phyloP scores from a whole-genome alignment of 2,113 vertebrate species.

The Corythaixoides concolor region DNA sequence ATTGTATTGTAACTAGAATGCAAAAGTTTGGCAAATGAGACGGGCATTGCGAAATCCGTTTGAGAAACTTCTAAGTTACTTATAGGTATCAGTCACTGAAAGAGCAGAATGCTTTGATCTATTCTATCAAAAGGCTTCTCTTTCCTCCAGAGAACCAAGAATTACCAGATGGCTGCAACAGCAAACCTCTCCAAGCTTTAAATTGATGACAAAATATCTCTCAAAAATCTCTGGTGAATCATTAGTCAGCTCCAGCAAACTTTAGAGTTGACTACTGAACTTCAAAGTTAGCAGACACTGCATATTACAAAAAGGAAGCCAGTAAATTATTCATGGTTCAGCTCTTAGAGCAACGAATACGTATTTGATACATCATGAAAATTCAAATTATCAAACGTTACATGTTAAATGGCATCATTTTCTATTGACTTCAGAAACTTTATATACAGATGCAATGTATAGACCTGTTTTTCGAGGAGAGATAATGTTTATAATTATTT shows the following conservation, averaged over 20 bases:
- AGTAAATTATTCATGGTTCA: slow-evolving; percentile 23
- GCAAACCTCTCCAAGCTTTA: slow-evolving; percentile 30
- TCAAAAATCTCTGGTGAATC: slow-evolving; percentile 50
- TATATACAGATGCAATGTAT: background rate
- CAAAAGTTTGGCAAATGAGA: background rate
- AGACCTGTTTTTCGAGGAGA: background rate
- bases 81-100: slow-evolving; percentile 14
- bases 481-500: background rate
- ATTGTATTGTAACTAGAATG: background rate
- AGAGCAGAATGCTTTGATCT: slow-evolving; percentile 52
- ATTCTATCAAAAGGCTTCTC: slow-evolving; percentile 53
- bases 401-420: background rate
- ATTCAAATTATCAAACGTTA: background rate
- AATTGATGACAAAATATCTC: slow-evolving; percentile 13
- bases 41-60: background rate
- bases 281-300: slow-evolving; percentile 30
- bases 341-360: background rate
- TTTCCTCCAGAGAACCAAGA: slow-evolving; percentile 51
- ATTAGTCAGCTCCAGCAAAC: slow-evolving; percentile 44
- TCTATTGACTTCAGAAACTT: background rate
- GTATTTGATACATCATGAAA: background rate
- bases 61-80: slow-evolving; percentile 4
- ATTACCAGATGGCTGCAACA: slow-evolving; percentile 46
- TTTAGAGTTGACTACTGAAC: slow-evolving; percentile 19
- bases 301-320: background rate